A percentile compares a stretch with the other conserved stretches of the same genome.
Conservation (phyloP, 1,140 invertebrate genomes). For the Adelges cooleyi region DNA sequence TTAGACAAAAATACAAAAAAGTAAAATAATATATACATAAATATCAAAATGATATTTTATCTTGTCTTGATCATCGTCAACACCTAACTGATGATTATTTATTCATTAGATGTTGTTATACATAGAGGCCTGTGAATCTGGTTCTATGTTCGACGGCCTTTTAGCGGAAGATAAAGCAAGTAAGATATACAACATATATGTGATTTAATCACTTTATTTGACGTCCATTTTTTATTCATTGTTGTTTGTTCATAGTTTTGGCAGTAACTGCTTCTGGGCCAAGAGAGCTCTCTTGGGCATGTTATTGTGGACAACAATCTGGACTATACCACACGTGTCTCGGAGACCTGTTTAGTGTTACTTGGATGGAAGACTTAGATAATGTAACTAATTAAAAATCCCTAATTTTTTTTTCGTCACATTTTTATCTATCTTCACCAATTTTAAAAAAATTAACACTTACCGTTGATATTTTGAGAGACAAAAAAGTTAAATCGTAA, state of each 20-base stretch:
- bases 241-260: slow-evolving; percentile 43
- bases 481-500: too few relatives aligned
- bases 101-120: slow-evolving; percentile 46
- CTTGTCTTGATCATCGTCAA: too few relatives aligned
- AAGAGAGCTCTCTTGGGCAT: slow-evolving; percentile 49
- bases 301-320: slow-evolving; percentile 44
- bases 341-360: slow-evolving; percentile 51
- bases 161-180: slow-evolving; percentile 37
- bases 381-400: too few relatives aligned
- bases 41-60: too few relatives aligned
- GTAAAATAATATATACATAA: background rate
- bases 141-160: slow-evolving; percentile 52
- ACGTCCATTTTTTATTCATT: too few relatives aligned
- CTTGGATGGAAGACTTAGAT: slow-evolving; percentile 56
- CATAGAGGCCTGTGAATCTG: slow-evolving; percentile 54
- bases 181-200: too few relatives aligned
- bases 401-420: too few relatives aligned
- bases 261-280: slow-evolving; percentile 52
- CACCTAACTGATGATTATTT: too few relatives aligned
- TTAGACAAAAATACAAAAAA: slow-evolving; percentile 35
- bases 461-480: too few relatives aligned
- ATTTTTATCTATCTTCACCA: too few relatives aligned
- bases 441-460: too few relatives aligned
- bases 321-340: slow-evolving; percentile 41
- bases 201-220: too few relatives aligned